phyloP scores from a whole-genome alignment of 2,113 vertebrate species.

The Semicossyphus pulcher region DNA sequence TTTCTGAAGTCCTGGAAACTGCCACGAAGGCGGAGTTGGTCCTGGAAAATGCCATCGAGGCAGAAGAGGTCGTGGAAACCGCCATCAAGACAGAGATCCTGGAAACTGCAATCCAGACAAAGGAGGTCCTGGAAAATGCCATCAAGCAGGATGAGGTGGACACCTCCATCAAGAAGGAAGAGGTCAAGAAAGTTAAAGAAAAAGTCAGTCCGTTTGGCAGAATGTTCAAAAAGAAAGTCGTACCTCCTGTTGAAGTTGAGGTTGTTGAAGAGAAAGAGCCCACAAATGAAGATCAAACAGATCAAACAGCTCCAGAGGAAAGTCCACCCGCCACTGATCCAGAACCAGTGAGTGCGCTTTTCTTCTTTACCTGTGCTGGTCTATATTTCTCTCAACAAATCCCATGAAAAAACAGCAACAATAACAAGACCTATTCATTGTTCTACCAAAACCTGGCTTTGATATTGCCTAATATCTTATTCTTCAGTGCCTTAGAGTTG shows the following conservation, averaged over 20 bases:
- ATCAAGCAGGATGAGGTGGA: background rate
- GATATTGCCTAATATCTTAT: background rate
- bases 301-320: conserved; percentile 6
- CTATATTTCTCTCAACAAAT: background rate
- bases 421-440: too few relatives aligned
- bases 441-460: too few relatives aligned
- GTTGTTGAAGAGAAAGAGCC: conserved; percentile 6
- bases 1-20: conserved; percentile 12
- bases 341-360: conserved; percentile 50
- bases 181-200: conserved; percentile 36
- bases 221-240: conserved; percentile 62
- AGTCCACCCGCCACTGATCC: conserved; percentile 17
- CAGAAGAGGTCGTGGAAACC: background rate
- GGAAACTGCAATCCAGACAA: background rate
- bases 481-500: background rate
- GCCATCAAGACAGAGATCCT: background rate
- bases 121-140: background rate
- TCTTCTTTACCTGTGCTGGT: background rate
- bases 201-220: conserved; percentile 43
- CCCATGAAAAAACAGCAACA: background rate
- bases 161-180: background rate
- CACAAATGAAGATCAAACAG: conserved; percentile 27
- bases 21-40: background rate
- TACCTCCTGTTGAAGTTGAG: background rate
- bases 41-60: background rate